These are phyloP conservation scores for Monopterus albus DNA, from an alignment of 2,113 vertebrate species.

Conservation along the genomic window DNA sequence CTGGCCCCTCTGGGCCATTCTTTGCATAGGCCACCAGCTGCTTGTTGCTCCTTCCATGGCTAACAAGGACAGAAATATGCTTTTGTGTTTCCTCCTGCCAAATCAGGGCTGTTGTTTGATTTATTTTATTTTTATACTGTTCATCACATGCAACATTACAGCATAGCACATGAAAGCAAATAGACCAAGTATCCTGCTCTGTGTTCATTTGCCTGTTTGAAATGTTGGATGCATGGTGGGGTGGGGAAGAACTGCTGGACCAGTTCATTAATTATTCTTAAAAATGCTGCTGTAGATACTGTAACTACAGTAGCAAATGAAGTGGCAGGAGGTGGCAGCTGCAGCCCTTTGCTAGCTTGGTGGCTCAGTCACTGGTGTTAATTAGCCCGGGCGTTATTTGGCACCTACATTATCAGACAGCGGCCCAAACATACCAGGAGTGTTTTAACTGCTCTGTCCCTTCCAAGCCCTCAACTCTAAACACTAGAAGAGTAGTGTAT, in stretches of 20 bases:
- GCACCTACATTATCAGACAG: constrained; percentile 11
- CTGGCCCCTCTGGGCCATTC: neutral
- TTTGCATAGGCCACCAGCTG: constrained; percentile 7
- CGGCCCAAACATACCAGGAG: neutral
- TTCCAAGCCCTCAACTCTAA: constrained; percentile 18
- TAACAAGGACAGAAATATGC: neutral
- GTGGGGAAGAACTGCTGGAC: too few species aligned
- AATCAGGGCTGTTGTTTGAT: neutral
- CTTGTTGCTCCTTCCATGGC: neutral
- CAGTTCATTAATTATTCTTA: too few species aligned
- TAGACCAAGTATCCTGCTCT: neutral
- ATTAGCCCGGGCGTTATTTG: constrained; percentile 44
- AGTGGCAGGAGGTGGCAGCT: constrained; percentile 14
- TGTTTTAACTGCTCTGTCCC: neutral
- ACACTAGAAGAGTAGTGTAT: constrained; percentile 7
- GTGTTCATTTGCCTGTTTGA: neutral
- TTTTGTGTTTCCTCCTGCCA: neutral
- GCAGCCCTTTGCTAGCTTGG: neutral
- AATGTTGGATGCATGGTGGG: too few species aligned
- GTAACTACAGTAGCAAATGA: constrained; percentile 20
- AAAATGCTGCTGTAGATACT: neutral
- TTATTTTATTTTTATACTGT: too few species aligned
- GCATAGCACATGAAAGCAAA: neutral
- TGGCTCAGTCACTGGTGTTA: constrained; percentile 26
- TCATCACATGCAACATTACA: neutral